Conservation (phyloP, 1,140 invertebrate genomes). For the Musca domestica region DNA sequence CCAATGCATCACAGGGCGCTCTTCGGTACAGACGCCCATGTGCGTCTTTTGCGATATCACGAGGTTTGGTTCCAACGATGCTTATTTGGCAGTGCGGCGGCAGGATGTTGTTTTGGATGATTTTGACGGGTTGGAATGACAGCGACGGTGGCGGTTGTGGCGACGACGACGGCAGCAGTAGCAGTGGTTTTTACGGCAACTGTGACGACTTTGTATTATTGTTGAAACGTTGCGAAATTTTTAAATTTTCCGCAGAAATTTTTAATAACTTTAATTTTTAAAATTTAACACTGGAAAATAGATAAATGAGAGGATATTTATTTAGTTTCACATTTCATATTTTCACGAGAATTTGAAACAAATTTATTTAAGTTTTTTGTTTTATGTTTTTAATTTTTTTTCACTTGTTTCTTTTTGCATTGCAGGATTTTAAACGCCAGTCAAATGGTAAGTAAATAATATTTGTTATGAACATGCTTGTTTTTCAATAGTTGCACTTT, state of each 20-base stretch:
- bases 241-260: background rate
- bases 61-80: slow-evolving; percentile 52
- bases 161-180: background rate
- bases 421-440: too few species aligned
- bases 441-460: too few species aligned
- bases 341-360: too few species aligned
- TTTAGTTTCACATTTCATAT: too few species aligned
- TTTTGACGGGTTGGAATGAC: background rate
- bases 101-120: slow-evolving; percentile 14
- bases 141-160: background rate
- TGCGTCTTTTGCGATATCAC: slow-evolving; percentile 53
- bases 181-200: background rate
- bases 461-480: too few species aligned
- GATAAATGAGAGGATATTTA: too few species aligned
- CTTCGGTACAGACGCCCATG: slow-evolving; percentile 55
- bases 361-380: too few species aligned
- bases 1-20: slow-evolving; percentile 56
- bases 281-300: too few species aligned
- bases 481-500: too few species aligned
- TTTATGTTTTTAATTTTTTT: too few species aligned
- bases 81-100: slow-evolving; percentile 23
- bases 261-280: too few species aligned
- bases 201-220: slow-evolving; percentile 16
- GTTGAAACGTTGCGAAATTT: background rate
- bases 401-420: too few species aligned